Conservation (phyloP, 37 sponge, comb jelly and placozoan species). For the Halisarca cf. caerulea region DNA sequence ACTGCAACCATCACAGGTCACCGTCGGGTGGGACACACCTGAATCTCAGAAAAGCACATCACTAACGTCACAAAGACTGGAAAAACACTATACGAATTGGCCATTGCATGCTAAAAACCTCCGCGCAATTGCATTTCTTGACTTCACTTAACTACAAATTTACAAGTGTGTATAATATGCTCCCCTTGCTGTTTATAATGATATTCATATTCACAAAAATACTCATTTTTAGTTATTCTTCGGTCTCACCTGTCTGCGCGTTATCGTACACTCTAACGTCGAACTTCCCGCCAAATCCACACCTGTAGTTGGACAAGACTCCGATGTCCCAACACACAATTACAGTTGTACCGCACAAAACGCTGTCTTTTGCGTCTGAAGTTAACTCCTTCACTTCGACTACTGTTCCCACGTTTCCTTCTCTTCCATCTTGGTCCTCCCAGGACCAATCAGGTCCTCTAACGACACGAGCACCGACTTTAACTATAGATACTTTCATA, state of each 20-base stretch:
- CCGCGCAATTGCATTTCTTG: too few species aligned
- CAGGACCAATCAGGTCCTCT: constrained; percentile 91
- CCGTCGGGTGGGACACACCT: constrained; percentile 36
- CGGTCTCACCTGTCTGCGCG: constrained; percentile 47
- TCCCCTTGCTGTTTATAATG: too few species aligned
- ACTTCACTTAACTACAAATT: too few species aligned
- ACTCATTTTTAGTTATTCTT: too few species aligned
- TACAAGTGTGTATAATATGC: too few species aligned
- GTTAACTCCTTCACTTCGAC: constrained; percentile 43
- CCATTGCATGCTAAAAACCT: too few species aligned
- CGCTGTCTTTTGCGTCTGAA: neutral
- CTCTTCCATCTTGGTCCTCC: constrained; percentile 85
- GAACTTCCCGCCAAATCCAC: constrained; percentile 64
- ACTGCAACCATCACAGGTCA: constrained; percentile 70
- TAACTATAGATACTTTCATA: too few species aligned
- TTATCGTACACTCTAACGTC: constrained; percentile 71
- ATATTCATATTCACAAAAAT: too few species aligned
- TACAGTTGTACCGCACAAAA: constrained; percentile 8
- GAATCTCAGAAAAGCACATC: too few species aligned
- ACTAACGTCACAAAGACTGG: too few species aligned
- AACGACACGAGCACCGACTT: constrained; percentile 70
- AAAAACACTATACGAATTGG: too few species aligned
- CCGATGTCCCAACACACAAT: constrained; percentile 88
- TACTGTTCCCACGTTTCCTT: constrained; percentile 81
- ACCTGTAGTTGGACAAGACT: constrained; percentile 69